Percentiles rank a stretch among this genome's conserved stretches.
phyloP scores from a whole-genome alignment of 2,888 invertebrate genomes.

The Chymomyza procnemis region DNA sequence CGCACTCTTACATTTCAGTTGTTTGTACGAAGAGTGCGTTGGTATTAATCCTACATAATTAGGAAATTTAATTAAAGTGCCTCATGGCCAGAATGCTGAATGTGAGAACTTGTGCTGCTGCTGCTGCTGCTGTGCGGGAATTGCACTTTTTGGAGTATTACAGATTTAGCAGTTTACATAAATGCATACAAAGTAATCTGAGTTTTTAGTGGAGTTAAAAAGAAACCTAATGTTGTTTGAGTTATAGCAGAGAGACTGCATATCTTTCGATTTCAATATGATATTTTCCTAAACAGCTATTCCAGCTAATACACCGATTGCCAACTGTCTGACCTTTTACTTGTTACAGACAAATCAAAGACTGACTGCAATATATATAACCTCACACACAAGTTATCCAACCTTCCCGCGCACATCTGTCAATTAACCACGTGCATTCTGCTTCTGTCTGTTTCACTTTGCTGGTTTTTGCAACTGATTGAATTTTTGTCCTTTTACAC shows the following conservation, averaged over 20 bases:
- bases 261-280: no score
- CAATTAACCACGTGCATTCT: not conserved
- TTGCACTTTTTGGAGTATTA: no score
- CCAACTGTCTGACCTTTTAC: not conserved
- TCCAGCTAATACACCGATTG: no score
- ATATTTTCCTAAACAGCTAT: no score
- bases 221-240: no score
- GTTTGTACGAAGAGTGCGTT: slow-evolving; percentile 28
- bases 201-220: no score
- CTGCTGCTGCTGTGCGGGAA: no score
- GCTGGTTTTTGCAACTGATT: slow-evolving; percentile 71
- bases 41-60: slow-evolving; percentile 69
- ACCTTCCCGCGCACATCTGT: not conserved
- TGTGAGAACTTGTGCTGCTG: slow-evolving; percentile 17
- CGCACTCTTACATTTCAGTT: slow-evolving; percentile 54
- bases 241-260: no score
- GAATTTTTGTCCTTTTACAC: slow-evolving; percentile 71
- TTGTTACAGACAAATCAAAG: not conserved
- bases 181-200: no score
- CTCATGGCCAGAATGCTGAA: slow-evolving; percentile 63
- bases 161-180: no score
- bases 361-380: not conserved
- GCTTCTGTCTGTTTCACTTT: slow-evolving; percentile 61
- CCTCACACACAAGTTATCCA: not conserved
- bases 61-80: slow-evolving; percentile 71